A percentile compares a stretch with the other conserved stretches of the same genome.
phyloP scores from a whole-genome alignment of 2,888 invertebrate species.

The Tinea pellionella region DNA sequence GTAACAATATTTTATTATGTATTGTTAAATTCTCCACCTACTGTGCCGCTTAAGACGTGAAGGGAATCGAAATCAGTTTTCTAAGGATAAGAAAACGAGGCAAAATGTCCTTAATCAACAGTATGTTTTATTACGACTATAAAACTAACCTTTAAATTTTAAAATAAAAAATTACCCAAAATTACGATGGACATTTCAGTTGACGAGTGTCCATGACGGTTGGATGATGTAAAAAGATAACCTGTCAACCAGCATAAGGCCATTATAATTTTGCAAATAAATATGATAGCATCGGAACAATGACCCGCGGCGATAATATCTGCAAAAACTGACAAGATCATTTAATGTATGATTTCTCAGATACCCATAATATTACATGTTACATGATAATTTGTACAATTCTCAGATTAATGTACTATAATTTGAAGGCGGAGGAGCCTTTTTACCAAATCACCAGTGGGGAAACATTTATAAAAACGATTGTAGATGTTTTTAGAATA shows the following conservation, averaged over 20 bases:
- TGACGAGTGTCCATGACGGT: neutral
- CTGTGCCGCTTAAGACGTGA: neutral
- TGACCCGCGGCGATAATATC: slow-evolving; percentile 41
- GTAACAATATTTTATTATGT: neutral
- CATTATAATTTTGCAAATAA: slow-evolving; percentile 12
- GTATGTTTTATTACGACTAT: neutral
- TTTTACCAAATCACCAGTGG: neutral
- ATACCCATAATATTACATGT: neutral
- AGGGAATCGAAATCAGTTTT: neutral
- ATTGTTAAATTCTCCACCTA: no score
- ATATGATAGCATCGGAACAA: slow-evolving; percentile 23
- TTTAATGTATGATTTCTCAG: slow-evolving; percentile 5
- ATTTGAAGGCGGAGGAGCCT: slow-evolving; percentile 6
- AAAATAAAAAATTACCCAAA: neutral
- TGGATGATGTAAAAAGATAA: slow-evolving; percentile 5
- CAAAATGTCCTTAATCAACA: no score
- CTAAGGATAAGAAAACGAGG: neutral
- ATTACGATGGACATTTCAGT: neutral
- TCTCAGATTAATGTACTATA: neutral
- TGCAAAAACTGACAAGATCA: slow-evolving; percentile 22
- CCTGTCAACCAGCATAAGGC: slow-evolving; percentile 4
- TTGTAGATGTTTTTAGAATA: neutral
- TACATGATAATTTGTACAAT: neutral
- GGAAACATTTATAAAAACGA: neutral
- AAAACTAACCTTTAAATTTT: neutral